A percentile compares a stretch with the other conserved stretches of the same genome.
Conservation (phyloP, 2,797 vertebrate species). For the Anniella stebbinsi region DNA sequence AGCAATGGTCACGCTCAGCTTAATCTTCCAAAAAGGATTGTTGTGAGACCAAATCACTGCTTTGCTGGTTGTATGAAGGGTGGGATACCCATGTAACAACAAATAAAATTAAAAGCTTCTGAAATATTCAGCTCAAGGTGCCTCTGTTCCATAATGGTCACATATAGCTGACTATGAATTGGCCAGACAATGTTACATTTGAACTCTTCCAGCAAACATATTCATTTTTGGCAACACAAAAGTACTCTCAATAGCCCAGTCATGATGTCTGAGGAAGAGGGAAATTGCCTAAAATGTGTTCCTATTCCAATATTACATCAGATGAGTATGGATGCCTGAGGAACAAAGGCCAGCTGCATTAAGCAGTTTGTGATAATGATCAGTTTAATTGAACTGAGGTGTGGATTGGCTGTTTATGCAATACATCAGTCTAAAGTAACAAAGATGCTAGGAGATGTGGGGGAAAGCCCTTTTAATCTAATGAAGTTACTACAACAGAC, state of each 20-base stretch:
- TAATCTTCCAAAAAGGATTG: background rate
- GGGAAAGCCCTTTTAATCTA: constrained; percentile 35
- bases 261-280: background rate
- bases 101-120: background rate
- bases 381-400: constrained; percentile 17
- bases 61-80: background rate
- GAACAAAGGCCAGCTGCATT: constrained; percentile 14
- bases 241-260: background rate
- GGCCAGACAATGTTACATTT: background rate
- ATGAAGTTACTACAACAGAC: constrained; percentile 19
- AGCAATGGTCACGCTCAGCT: too few species aligned
- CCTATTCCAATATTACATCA: background rate
- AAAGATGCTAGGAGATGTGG: constrained; percentile 24
- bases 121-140: background rate
- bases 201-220: background rate
- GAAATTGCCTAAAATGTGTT: background rate
- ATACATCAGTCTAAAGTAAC: constrained; percentile 20
- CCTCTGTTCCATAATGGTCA: background rate
- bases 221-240: background rate
- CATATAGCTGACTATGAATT: background rate
- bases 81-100: background rate
- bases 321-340: constrained; percentile 17
- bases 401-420: background rate
- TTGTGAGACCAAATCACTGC: background rate
- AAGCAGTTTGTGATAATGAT: constrained; percentile 34